Conservation (phyloP, 1,140 invertebrate species). For the Dendrolimus kikuchii region DNA sequence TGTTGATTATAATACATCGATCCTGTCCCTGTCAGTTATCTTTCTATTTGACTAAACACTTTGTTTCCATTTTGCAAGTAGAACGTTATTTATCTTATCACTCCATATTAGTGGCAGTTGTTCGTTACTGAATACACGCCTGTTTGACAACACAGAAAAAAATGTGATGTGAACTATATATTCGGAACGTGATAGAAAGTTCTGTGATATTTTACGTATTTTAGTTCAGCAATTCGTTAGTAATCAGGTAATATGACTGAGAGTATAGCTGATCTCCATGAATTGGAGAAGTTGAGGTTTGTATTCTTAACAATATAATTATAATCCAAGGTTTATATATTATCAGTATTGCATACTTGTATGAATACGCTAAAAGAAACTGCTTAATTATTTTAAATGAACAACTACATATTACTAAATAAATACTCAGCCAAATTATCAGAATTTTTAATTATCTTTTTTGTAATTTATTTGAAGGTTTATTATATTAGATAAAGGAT, state of each 20-base stretch:
- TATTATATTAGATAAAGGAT: too few relatives aligned
- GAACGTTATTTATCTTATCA: slow-evolving; percentile 48
- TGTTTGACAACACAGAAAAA: slow-evolving; percentile 17
- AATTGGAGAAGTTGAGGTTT: slow-evolving; percentile 54
- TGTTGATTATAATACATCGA: slow-evolving; percentile 18
- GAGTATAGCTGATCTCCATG: slow-evolving; percentile 39
- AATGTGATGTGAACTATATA: slow-evolving; percentile 37
- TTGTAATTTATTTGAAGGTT: too few relatives aligned
- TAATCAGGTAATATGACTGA: slow-evolving; percentile 36
- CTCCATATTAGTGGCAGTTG: slow-evolving; percentile 43
- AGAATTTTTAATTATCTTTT: too few relatives aligned
- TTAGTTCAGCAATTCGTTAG: slow-evolving; percentile 6
- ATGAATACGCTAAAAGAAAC: too few relatives aligned
- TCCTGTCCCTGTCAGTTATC: slow-evolving; percentile 25
- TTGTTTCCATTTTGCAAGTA: slow-evolving; percentile 50
- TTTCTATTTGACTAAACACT: slow-evolving; percentile 28
- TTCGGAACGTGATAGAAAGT: slow-evolving; percentile 17
- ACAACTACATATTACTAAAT: too few relatives aligned
- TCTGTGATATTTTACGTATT: slow-evolving; percentile 12
- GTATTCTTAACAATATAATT: slow-evolving; percentile 9
- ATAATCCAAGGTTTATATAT: background rate
- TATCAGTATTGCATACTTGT: too few relatives aligned
- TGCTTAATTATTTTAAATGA: too few relatives aligned
- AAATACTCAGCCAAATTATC: too few relatives aligned
- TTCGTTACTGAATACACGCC: slow-evolving; percentile 36